Conservation (phyloP, 2,113 vertebrate genomes). For the Malurus elegans region DNA sequence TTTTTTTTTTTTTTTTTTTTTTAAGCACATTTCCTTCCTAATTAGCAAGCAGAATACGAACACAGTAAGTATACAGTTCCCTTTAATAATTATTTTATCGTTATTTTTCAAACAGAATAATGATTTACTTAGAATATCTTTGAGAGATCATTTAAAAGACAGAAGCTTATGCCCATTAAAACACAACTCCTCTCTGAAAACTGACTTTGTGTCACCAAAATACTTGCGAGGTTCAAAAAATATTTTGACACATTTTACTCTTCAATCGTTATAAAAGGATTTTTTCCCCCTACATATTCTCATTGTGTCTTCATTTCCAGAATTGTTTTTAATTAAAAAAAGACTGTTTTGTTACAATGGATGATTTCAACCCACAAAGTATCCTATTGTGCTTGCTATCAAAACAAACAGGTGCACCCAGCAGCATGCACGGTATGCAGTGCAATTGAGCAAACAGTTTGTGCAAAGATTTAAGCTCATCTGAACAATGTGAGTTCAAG, state of each 20-base stretch:
- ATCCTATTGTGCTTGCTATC: slow-evolving; percentile 66
- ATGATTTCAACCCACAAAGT: slow-evolving; percentile 65
- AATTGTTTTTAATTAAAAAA: slow-evolving; percentile 69
- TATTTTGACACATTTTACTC: slow-evolving; percentile 64
- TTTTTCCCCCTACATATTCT: slow-evolving; percentile 15
- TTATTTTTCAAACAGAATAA: slow-evolving; percentile 2
- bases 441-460: slow-evolving; percentile 32
- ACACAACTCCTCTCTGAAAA: slow-evolving; percentile 11
- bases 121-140: background rate
- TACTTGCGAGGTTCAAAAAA: slow-evolving; percentile 30
- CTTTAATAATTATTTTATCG: background rate
- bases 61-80: background rate
- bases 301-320: slow-evolving; percentile 51
- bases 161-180: slow-evolving; percentile 23
- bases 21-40: background rate
- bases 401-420: slow-evolving; percentile 76
- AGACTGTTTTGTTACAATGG: slow-evolving; percentile 53
- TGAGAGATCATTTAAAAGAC: slow-evolving; percentile 2
- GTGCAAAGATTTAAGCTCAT: slow-evolving; percentile 38
- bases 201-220: slow-evolving; percentile 48
- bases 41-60: background rate
- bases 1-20: background rate
- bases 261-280: background rate
- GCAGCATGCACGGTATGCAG: slow-evolving; percentile 46
- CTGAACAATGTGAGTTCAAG: slow-evolving; percentile 56